Conservation (phyloP, 2,113 vertebrate genomes). For the Hyla sarda region DNA sequence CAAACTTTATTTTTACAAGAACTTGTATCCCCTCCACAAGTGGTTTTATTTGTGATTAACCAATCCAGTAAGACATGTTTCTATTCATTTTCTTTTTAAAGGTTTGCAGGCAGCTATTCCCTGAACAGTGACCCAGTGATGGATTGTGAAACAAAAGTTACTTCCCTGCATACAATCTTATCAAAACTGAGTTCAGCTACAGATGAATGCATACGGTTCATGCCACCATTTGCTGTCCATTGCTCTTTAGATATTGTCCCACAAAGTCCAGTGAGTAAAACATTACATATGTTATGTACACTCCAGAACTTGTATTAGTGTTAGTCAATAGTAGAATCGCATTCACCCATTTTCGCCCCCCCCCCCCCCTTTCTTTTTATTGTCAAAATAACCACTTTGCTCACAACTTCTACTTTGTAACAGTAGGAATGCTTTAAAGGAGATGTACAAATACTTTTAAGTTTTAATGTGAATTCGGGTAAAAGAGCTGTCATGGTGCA, state of each 20-base stretch:
- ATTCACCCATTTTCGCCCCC: too few relatives aligned
- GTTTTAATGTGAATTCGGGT: too few relatives aligned
- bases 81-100: neutral
- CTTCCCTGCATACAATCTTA: slow-evolving; percentile 70
- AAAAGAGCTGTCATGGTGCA: too few relatives aligned
- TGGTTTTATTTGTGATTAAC: neutral
- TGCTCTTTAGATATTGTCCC: slow-evolving; percentile 90
- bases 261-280: slow-evolving; percentile 78
- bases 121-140: slow-evolving; percentile 58
- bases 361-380: too few relatives aligned
- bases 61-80: neutral
- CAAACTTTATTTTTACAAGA: too few relatives aligned
- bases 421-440: too few relatives aligned
- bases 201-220: slow-evolving; percentile 63
- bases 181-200: slow-evolving; percentile 71
- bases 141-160: slow-evolving; percentile 55
- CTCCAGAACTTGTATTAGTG: too few relatives aligned
- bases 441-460: too few relatives aligned
- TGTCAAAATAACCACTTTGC: too few relatives aligned
- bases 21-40: neutral
- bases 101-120: slow-evolving; percentile 32
- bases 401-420: too few relatives aligned
- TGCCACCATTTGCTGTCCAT: slow-evolving; percentile 79
- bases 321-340: too few relatives aligned
- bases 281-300: too few relatives aligned